Conservation (phyloP, 2,113 vertebrate genomes). For the Rhinolophus sinicus region DNA sequence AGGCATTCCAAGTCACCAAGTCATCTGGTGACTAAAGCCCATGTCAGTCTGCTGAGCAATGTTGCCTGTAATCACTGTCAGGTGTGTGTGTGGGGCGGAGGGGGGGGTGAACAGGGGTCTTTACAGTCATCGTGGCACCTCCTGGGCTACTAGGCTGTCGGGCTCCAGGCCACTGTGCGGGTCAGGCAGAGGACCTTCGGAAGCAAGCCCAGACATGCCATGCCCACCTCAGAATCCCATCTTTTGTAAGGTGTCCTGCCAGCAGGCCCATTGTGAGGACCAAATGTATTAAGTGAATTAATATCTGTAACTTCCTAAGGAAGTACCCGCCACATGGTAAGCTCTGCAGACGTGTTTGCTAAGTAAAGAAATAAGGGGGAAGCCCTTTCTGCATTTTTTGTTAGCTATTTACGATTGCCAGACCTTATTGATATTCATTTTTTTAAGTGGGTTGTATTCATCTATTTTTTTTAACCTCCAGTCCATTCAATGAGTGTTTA, state of each 20-base stretch:
- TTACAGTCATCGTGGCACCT: not conserved
- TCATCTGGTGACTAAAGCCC: not conserved
- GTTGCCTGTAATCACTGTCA: rapidly evolving
- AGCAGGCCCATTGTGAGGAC: not conserved
- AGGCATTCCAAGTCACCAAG: not conserved
- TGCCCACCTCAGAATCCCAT: rapidly evolving
- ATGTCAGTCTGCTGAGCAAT: not conserved
- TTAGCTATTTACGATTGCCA: not conserved
- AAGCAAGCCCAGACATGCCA: not conserved
- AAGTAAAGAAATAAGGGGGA: not conserved
- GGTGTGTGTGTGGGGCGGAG: rapidly evolving
- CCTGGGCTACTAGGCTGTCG: not conserved
- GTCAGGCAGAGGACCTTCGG: not conserved
- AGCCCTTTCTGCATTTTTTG: not conserved
- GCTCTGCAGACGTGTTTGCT: not conserved
- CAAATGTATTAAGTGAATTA: not conserved
- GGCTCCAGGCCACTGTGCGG: not conserved
- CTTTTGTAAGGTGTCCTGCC: not conserved
- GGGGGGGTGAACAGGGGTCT: not conserved
- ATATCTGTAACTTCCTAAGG: not conserved
- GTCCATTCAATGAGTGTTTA: not conserved
- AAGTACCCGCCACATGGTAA: not conserved
- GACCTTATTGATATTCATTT: not conserved
- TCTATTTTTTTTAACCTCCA: not conserved
- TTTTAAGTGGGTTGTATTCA: not conserved